Evolutionary conservation across 2,888 invertebrate species (phyloP), one percentile per base, ranked within the genome.

Genomic region (Loripinus fragilis): DNA sequence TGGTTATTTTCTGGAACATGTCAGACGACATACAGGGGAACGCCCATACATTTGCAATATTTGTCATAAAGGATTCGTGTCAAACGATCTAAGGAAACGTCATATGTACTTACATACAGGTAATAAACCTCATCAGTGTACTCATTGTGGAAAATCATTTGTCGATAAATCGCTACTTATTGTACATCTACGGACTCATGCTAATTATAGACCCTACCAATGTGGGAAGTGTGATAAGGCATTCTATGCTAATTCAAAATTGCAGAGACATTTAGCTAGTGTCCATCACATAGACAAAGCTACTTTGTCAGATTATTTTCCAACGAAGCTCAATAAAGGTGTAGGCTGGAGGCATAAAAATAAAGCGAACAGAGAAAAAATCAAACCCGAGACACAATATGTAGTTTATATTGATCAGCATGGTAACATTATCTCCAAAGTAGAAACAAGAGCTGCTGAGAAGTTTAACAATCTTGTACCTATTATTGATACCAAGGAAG

Each of bases 31-130:
- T 52, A 81, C 81, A 55, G 84, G 84, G 10, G 60, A 78, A 8
- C 78, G 73, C 50, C 81, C 84, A n/a, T 84, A 77, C 65, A 73
- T 72, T 42, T 84, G 84, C 38, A 67, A 38, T 41, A 48, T 84
- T 17, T 84, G 84, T 67, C 30, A 52, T 12, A 84, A 84, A 41
- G 71, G 74, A 38, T 84, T 84, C 42, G 79, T 81, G 23, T 81
- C 84, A 0, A 81, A 79, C 55, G 76, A 78, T 23, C 41, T 84
- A 8, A 55, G 76, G 10, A 74, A 77, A 25, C 71, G 78, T n/a
- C 84, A 84, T 64, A 79, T 81, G 81, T 84, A 79, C 41, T 64
- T 73, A 8, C 84, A 84, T 67, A 79, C 81, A 2, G 76, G 76
- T 10, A 55, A 73, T 30, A 76, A 73, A 45, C 84, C 84, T 10